These are phyloP conservation scores for Turritopsis dohrnii DNA, from an alignment of 30 jellyfish, hydroid and myxozoan genomes.

Conservation along the genomic window DNA sequence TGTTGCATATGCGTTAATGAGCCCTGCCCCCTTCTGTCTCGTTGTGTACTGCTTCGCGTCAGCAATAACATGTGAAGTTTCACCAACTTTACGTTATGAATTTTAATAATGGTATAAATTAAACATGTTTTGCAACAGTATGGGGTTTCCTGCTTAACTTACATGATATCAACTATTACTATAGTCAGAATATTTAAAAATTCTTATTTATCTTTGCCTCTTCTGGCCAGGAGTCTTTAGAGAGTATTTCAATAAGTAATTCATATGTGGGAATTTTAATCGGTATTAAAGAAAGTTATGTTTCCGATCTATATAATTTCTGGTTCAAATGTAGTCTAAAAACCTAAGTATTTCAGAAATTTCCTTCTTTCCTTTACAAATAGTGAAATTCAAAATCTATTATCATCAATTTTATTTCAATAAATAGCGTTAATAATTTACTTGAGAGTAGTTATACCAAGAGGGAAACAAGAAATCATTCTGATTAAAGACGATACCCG, in stretches of 20 bases:
- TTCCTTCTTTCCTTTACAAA: background rate
- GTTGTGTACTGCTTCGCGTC: constrained; percentile 28
- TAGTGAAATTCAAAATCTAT: too few species aligned
- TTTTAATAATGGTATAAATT: constrained; percentile 2
- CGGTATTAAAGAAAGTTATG: background rate
- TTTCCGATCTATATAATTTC: background rate
- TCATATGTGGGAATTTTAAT: background rate
- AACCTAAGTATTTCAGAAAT: background rate
- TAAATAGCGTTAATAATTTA: background rate
- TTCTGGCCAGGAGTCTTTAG: background rate
- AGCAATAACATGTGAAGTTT: background rate
- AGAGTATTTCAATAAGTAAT: background rate
- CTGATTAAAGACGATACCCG: background rate
- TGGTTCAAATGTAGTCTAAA: background rate
- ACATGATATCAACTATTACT: background rate
- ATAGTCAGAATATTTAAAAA: background rate
- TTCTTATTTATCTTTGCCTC: background rate
- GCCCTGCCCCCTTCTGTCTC: constrained; percentile 62
- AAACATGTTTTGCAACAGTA: constrained; percentile 11
- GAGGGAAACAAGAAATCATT: background rate
- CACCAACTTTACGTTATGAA: background rate
- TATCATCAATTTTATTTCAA: background rate
- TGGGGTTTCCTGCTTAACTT: constrained; percentile 8
- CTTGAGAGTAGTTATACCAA: background rate
- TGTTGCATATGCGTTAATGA: constrained; percentile 16